Base-by-base conservation (phyloP, 2,797 vertebrate species). In the Siniperca undulata region DNA sequence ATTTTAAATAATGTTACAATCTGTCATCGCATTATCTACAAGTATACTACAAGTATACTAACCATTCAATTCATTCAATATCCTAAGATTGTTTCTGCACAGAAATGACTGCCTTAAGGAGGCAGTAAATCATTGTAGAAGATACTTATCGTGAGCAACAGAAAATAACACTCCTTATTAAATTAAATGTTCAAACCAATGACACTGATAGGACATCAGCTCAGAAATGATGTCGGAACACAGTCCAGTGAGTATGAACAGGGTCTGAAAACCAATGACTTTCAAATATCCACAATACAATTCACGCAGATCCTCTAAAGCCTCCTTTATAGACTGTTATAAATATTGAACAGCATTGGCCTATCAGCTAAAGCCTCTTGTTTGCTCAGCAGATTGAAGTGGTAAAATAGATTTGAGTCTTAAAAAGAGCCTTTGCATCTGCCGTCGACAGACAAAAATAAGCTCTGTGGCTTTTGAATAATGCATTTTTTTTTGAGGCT, bases 361-460 rank as follows among this genome's bases (percentile, higher is more conserved):
- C 73, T 61, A 62, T 80, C 17, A 22, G 66, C 82, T 85, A 69
- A 85, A 89, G 77, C 87, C 70, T 79, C 55, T 79, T 90, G 90
- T 92, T 94, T 91, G 80, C 76, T 92, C 84, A 87, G 82, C 74
- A 89, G 84, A 93, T 89, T 88, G 88, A 66, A 36, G 46, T 24
- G 22, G 74, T 67, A 30, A 88, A 86, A 86, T 66, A 83, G 74
- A 91, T 86, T 76, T 59, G 76, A 80, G 77, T 84, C 62, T 50
- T 56, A 30, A 82, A 76, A 83, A 76, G 55, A 80, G 84, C 1
- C 48, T 81, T 83, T 84, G 70, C 74, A 22, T 78, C 36, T 64
- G 48, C 56, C 40, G 78, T 50, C 79, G 79, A 80, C 53, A 27
- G 85, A 81, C 56, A 67, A 77, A 78, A 87, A 53, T 27, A 62